A percentile compares a stretch with the other conserved stretches of the same genome.
These are phyloP conservation scores for Xestia c-nigrum DNA, from an alignment of 2,888 invertebrate species.

Conservation along the genomic window DNA sequence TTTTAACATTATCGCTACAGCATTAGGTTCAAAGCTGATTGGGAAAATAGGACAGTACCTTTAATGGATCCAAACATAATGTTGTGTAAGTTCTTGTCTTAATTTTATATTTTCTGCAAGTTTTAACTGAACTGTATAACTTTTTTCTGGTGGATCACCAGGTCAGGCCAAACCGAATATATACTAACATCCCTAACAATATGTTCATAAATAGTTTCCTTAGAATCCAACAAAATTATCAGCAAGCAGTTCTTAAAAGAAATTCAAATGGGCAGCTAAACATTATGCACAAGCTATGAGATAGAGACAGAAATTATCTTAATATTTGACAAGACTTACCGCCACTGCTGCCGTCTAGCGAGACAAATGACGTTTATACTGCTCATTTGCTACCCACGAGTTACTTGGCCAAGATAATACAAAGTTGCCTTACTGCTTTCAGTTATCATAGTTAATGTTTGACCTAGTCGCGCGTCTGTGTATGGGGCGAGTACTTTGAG, in stretches of 20 bases:
- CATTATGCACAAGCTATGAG: constrained; percentile 10
- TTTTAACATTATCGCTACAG: no score
- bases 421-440: constrained; percentile 67
- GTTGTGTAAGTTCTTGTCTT: background rate
- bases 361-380: constrained; percentile 49
- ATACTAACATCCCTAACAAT: background rate
- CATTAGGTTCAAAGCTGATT: no score
- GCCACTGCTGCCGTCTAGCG: constrained; percentile 26
- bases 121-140: background rate
- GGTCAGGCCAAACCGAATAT: background rate
- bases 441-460: constrained; percentile 73
- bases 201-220: background rate
- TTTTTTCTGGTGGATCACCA: background rate
- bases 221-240: background rate
- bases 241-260: background rate
- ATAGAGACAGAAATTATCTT: constrained; percentile 22
- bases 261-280: background rate
- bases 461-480: constrained; percentile 72
- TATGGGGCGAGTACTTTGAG: constrained; percentile 45
- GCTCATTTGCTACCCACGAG: constrained; percentile 56
- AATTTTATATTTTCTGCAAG: background rate
- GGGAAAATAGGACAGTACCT: background rate
- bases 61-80: background rate
- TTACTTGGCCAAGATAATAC: constrained; percentile 67
- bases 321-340: constrained; percentile 28